Percentiles rank a stretch among this genome's conserved stretches.
phyloP scores from a whole-genome alignment of 2,797 vertebrate genomes.

The Monodelphis domestica region DNA sequence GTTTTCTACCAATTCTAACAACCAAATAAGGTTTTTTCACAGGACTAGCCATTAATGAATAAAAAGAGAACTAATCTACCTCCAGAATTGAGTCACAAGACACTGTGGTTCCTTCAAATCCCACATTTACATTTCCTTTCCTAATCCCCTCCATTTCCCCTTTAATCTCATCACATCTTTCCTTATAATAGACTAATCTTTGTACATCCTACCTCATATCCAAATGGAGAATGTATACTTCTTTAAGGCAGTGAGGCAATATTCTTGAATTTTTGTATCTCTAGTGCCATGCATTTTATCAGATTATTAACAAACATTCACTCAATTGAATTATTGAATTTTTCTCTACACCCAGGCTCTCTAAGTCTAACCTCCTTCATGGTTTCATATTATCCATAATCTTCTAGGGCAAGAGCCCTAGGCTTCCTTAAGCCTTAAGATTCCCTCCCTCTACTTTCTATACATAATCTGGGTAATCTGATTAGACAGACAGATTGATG shows the following conservation, averaged over 20 bases:
- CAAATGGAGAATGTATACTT: neutral
- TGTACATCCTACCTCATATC: neutral
- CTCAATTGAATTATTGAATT: neutral
- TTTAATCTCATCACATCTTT: neutral
- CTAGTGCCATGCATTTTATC: neutral
- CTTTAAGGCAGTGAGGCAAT: neutral
- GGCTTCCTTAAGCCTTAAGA: neutral
- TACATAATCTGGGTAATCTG: neutral
- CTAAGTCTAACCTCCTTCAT: neutral
- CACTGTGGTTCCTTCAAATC: no score
- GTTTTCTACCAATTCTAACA: no score
- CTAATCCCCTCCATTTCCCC: no score
- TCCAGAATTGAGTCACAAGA: no score
- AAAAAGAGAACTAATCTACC: no score
- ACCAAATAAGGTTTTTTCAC: no score
- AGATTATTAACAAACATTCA: neutral
- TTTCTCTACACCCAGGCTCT: neutral
- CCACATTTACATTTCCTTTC: no score
- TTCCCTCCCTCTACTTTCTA: neutral
- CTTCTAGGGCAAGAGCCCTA: neutral
- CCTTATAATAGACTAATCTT: neutral
- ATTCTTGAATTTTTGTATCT: neutral
- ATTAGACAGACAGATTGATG: neutral
- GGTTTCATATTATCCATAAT: neutral
- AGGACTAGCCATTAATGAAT: no score